These are phyloP conservation scores for Sardinella longiceps DNA, from an alignment of 2,797 vertebrate species.

Conservation along the genomic window DNA sequence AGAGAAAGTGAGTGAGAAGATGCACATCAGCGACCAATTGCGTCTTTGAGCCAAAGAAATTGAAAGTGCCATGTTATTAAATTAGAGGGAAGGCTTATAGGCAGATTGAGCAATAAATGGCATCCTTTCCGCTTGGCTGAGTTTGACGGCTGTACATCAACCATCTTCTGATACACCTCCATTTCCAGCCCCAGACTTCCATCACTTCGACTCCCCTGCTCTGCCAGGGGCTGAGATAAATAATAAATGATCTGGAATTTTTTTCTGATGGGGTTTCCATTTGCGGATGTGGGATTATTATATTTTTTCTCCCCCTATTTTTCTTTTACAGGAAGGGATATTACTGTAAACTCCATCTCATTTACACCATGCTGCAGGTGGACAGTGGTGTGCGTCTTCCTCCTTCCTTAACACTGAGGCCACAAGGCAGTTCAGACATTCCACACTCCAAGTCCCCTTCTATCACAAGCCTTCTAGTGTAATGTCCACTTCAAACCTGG, in stretches of 20 bases:
- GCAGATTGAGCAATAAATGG: slow-evolving; percentile 67
- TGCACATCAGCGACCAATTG: not conserved
- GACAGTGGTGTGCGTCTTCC: slow-evolving; percentile 36
- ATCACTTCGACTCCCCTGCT: slow-evolving; percentile 64
- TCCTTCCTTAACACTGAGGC: slow-evolving; percentile 56
- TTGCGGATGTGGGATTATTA: slow-evolving; percentile 71
- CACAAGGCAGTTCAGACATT: slow-evolving; percentile 35
- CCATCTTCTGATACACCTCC: slow-evolving; percentile 73
- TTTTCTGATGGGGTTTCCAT: slow-evolving; percentile 80
- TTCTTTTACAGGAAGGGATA: slow-evolving; percentile 66
- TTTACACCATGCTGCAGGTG: slow-evolving; percentile 70
- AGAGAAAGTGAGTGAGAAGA: slow-evolving; percentile 22
- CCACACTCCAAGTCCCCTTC: not conserved
- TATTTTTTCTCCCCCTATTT: too few species aligned
- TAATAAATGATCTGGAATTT: slow-evolving; percentile 78
- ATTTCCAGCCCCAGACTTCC: slow-evolving; percentile 48
- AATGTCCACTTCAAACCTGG: not conserved
- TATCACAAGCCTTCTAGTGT: not conserved
- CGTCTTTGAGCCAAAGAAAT: slow-evolving; percentile 68
- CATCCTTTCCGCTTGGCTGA: slow-evolving; percentile 72
- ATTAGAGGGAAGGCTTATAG: slow-evolving; percentile 68
- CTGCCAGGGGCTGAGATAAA: slow-evolving; percentile 68
- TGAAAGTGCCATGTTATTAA: slow-evolving; percentile 68
- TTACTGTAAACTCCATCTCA: slow-evolving; percentile 73
- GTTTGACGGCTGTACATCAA: slow-evolving; percentile 64